Base-by-base conservation (phyloP, 2,888 invertebrate genomes). In the Cosmia pyralina region DNA sequence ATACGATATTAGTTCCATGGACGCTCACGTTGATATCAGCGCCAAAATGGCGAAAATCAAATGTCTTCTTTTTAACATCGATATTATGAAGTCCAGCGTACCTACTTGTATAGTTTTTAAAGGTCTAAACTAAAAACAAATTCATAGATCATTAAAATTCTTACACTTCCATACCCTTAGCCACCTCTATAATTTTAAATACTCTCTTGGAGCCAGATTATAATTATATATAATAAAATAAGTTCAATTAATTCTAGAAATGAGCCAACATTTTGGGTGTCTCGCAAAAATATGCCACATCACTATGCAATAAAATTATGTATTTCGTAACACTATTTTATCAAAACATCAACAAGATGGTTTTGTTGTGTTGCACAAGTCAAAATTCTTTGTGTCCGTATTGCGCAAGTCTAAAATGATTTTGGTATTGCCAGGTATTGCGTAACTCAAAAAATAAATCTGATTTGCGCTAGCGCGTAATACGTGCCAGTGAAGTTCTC, bases 291-390 rank as follows among this genome's bases (percentile, higher is more conserved):
- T 8, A 52, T 58, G 38, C 48, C 22, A 44, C 69, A 44, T 79
- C 1, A 65, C 41, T 50, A 8, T 22, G 34, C 13, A 11, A 65
- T 69, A 53, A 44, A 62, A 69, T 80, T 63, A 75, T 63, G 3
- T 41, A 80, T 79, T 75, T 80, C 48, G 10, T 34, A 69, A 79
- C 50, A 8, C 38, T 17, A n/a, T 69, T 66, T 75, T 60, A 55
- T 67, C 52, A 71, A 80, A 75, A 75, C 34, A 57, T 57, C 53
- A 63, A 57, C 57, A 28, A 58, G 48, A 38, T 52, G 13, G 8
- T 72, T 72, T 53, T 62, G 50, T 68, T 53, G 3, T 15, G 13
- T 71, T 81, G 52, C 71, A 34, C 60, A 81, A 76, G 4, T 67
- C n/a, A 55, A 79, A 67, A 68, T 28, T 53, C 6, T 28, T 52